Evolutionary conservation across 2,888 invertebrate genomes (phyloP).

Genomic region (Agapostemon virescens): DNA sequence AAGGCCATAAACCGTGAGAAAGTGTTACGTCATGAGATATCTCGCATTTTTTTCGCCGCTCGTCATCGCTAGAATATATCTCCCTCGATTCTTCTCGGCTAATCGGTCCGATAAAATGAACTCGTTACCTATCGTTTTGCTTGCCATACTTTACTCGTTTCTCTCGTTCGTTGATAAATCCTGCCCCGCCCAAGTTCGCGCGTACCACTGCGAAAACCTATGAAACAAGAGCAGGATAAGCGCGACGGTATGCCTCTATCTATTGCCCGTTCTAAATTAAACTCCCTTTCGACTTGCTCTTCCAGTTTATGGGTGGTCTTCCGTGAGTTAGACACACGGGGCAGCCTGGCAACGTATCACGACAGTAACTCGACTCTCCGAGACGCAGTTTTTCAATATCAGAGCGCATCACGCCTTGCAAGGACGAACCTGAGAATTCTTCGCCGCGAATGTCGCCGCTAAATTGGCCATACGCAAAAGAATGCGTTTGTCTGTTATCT

Average conservation of each 20-base stretch:
- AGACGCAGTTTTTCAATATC: constrained; percentile 9
- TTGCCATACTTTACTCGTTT: neutral
- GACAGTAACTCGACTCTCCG: constrained; percentile 29
- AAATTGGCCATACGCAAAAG: neutral
- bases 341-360: constrained; percentile 9
- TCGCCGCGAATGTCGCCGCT: neutral
- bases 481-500: constrained; percentile 1
- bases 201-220: neutral
- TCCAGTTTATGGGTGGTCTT: constrained; percentile 55
- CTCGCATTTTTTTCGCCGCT: constrained; percentile 7
- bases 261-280: constrained; percentile 25
- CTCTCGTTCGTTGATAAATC: neutral
- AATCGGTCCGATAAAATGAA: neutral
- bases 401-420: neutral
- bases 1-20: neutral
- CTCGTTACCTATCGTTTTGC: neutral
- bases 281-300: constrained; percentile 57
- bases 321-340: constrained; percentile 18
- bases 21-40: constrained; percentile 8
- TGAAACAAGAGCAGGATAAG: neutral
- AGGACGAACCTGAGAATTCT: neutral
- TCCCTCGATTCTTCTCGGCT: neutral
- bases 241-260: constrained; percentile 31
- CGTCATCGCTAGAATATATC: neutral
- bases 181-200: neutral